These are phyloP conservation scores for Temnothorax ravouxi DNA, from an alignment of 2,888 invertebrate species.

Conservation along the genomic window DNA sequence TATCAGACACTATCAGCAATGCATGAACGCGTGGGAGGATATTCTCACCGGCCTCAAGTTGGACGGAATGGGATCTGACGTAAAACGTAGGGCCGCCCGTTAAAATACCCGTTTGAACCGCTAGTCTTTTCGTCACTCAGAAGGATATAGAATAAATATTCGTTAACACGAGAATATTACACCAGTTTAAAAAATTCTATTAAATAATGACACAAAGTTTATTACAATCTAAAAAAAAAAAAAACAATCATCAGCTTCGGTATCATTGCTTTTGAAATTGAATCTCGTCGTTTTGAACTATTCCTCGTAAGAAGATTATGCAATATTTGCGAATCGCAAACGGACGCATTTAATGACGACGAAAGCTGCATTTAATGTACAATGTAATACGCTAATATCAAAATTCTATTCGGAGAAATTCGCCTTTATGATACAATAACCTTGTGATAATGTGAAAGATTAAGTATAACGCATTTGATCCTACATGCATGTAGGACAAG, in stretches of 20 bases:
- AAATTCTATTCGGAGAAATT: slow-evolving; percentile 64
- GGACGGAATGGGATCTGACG: slow-evolving; percentile 79
- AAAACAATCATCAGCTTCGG: slow-evolving; percentile 61
- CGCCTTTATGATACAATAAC: slow-evolving; percentile 66
- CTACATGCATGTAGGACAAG: slow-evolving; percentile 32
- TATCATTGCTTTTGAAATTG: slow-evolving; percentile 64
- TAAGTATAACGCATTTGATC: slow-evolving; percentile 62
- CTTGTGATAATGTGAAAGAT: slow-evolving; percentile 59
- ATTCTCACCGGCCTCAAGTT: slow-evolving; percentile 84
- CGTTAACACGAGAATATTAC: slow-evolving; percentile 57
- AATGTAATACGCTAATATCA: slow-evolving; percentile 65
- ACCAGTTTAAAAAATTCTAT: slow-evolving; percentile 42
- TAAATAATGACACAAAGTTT: slow-evolving; percentile 64
- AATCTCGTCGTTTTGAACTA: slow-evolving; percentile 55
- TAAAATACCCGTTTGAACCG: slow-evolving; percentile 77
- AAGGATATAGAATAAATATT: slow-evolving; percentile 46
- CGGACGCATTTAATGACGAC: slow-evolving; percentile 52
- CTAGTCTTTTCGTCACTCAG: slow-evolving; percentile 12
- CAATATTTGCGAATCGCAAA: slow-evolving; percentile 51
- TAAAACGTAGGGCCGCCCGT: slow-evolving; percentile 73
- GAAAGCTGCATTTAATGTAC: slow-evolving; percentile 56
- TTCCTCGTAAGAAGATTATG: slow-evolving; percentile 6
- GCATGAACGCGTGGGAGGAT: slow-evolving; percentile 88
- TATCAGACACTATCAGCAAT: slow-evolving; percentile 89
- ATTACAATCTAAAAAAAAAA: slow-evolving; percentile 68